A percentile compares a stretch with the other conserved stretches of the same genome.
Conservation (phyloP, 2,797 vertebrate genomes). For the Smutsia temminckii region DNA sequence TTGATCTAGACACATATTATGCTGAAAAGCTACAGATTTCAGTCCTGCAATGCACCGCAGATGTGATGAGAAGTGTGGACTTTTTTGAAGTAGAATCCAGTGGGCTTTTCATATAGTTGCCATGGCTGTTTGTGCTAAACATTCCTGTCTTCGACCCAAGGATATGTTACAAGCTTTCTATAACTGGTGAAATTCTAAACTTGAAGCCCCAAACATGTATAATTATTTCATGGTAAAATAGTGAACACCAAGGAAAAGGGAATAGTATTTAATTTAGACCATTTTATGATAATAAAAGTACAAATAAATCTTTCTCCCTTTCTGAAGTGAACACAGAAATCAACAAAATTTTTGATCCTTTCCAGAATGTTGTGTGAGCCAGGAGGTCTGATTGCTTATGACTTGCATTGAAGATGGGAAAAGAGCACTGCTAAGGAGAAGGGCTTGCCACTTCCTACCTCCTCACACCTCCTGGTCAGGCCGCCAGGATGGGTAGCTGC, state of each 20-base stretch:
- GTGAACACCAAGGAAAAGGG: constrained; percentile 41
- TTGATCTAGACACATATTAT: constrained; percentile 83
- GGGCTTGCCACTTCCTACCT: neutral
- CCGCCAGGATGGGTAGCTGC: neutral
- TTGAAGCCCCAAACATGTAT: constrained; percentile 86
- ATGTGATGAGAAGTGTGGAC: constrained; percentile 80
- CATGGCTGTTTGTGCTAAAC: constrained; percentile 89
- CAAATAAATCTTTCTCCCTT: neutral
- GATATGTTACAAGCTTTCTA: constrained; percentile 91
- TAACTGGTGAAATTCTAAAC: constrained; percentile 90
- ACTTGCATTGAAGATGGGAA: neutral
- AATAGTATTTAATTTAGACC: neutral
- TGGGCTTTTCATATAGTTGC: constrained; percentile 92
- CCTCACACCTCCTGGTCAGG: neutral
- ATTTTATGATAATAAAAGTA: constrained; percentile 2
- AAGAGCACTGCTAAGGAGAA: neutral
- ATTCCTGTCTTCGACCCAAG: constrained; percentile 92
- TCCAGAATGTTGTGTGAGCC: neutral
- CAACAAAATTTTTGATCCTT: neutral
- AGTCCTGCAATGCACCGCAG: constrained; percentile 77
- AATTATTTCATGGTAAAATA: constrained; percentile 63
- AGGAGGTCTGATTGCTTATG: neutral
- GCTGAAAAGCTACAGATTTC: constrained; percentile 83
- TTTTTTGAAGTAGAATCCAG: constrained; percentile 93
- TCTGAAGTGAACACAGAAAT: constrained; percentile 39